Evolutionary conservation across 2,797 vertebrate species (phyloP).

Genomic region (Triplophysa yarkandensis): DNA sequence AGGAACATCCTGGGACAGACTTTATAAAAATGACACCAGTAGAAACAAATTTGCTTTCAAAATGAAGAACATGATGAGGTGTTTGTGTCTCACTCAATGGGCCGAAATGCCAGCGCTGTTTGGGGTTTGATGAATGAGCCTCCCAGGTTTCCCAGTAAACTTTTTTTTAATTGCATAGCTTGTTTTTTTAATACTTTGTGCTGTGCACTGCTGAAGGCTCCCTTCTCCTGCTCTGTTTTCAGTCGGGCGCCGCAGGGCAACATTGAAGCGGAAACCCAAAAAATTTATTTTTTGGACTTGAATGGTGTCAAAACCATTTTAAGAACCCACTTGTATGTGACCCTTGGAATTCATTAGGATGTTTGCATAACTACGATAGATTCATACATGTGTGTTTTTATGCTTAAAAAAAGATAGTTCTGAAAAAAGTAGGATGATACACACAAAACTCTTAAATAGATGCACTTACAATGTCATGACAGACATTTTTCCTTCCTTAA

Average conservation of each 20-base stretch:
- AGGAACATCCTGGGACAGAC: conserved; percentile 33
- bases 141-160: conserved; percentile 53
- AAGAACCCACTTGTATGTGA: conserved; percentile 9
- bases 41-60: conserved; percentile 40
- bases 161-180: conserved; percentile 63
- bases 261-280: conserved; percentile 43
- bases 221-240: conserved; percentile 22
- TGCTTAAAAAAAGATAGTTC: background rate
- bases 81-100: conserved; percentile 44
- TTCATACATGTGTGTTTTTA: background rate
- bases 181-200: conserved; percentile 33
- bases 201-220: conserved; percentile 34
- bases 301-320: conserved; percentile 22
- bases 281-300: conserved; percentile 36
- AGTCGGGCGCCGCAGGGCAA: conserved; percentile 44
- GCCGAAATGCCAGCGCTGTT: conserved; percentile 52
- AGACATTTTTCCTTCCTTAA: background rate
- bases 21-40: conserved; percentile 29
- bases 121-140: conserved; percentile 63
- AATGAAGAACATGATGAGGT: conserved; percentile 52
- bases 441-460: background rate
- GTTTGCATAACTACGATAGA: conserved; percentile 6
- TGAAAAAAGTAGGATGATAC: background rate
- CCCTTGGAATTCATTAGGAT: conserved; percentile 8
- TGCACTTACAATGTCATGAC: background rate